phyloP scores from a whole-genome alignment of 2,113 vertebrate species.

The Dryoscopus gambensis region DNA sequence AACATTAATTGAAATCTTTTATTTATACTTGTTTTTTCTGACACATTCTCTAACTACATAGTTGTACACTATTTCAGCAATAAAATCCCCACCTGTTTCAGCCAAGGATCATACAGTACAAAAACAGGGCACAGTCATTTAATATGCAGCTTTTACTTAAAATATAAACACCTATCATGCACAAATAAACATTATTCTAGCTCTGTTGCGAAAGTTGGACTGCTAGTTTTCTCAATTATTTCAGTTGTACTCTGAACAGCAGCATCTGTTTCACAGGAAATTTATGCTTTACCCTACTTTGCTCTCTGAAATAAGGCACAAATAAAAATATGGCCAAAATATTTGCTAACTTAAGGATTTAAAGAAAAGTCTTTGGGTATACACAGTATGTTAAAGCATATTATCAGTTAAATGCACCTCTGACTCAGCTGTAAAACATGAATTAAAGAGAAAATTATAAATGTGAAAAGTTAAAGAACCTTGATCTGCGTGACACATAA shows the following conservation, averaged over 20 bases:
- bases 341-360: neutral
- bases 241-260: neutral
- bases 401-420: neutral
- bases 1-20: neutral
- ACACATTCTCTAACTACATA: neutral
- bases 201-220: neutral
- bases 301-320: neutral
- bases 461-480: neutral
- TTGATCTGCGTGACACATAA: neutral
- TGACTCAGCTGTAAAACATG: neutral
- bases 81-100: neutral
- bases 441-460: neutral
- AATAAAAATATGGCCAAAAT: neutral
- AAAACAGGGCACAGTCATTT: neutral
- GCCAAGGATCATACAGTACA: neutral
- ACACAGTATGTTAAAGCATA: neutral
- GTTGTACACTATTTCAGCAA: neutral
- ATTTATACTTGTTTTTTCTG: neutral
- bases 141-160: neutral
- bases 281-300: neutral
- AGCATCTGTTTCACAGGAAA: neutral
- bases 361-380: neutral
- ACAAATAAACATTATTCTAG: neutral
- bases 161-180: neutral
- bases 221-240: neutral